Conservation (phyloP, 2,888 invertebrate species). For the Eupithecia centaureata region DNA sequence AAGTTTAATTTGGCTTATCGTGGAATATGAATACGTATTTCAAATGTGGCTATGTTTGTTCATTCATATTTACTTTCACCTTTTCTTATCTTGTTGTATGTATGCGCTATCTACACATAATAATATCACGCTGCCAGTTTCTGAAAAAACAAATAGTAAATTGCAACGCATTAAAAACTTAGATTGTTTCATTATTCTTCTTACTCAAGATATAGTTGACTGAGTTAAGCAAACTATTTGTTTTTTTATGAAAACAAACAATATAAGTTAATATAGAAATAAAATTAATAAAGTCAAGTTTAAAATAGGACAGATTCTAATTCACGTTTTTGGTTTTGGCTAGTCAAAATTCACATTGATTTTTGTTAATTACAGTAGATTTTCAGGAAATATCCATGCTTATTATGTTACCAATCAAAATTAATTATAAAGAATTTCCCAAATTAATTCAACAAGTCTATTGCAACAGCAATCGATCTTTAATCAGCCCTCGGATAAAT, state of each 20-base stretch:
- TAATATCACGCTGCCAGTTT: too few relatives aligned
- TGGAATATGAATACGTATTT: constrained; percentile 19
- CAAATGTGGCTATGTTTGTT: constrained; percentile 13
- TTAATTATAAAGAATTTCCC: too few relatives aligned
- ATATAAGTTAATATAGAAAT: not conserved
- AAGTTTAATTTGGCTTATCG: constrained; percentile 62
- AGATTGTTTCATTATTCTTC: not conserved
- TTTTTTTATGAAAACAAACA: not conserved
- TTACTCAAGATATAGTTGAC: not conserved
- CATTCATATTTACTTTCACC: constrained; percentile 21
- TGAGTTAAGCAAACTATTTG: not conserved
- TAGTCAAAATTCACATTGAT: too few relatives aligned
- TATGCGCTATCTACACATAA: not conserved
- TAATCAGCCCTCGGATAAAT: not conserved
- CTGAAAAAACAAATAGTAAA: not conserved
- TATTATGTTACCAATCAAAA: too few relatives aligned
- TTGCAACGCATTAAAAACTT: not conserved
- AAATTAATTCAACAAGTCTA: too few relatives aligned
- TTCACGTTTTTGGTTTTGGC: too few relatives aligned
- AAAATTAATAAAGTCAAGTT: not conserved
- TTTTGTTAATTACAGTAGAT: constrained; percentile 14
- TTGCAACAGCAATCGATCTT: not conserved
- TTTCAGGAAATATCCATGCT: too few relatives aligned
- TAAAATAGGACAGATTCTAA: not conserved
- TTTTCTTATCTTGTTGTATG: constrained; percentile 1